Evolutionary conservation across 2,797 vertebrate species (phyloP), one percentile per base, ranked within the genome.

Genomic region (Trachops cirrhosus): DNA sequence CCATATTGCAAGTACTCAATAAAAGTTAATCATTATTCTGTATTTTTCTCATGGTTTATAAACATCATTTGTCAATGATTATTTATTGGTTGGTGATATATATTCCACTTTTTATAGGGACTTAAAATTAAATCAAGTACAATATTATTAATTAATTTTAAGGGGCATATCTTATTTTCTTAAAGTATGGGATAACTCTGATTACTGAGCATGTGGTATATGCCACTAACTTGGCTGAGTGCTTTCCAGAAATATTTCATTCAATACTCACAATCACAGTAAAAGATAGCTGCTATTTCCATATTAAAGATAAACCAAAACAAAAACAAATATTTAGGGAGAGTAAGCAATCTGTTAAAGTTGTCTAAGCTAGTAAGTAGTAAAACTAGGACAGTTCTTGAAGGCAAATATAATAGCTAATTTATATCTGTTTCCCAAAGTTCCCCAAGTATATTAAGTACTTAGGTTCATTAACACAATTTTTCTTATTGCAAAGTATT

Each of bases 231-330:
- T n/a, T 91, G 39, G 87, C 85, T 96, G 91, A 96, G 78, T 96
- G 78, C 64, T 90, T 87, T 88, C 83, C 86, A 92, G 96, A 96
- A 96, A 80, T 95, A 95, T 83, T 96, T 96, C 64, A 96, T 93
- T 87, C 48, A 89, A 70, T 93, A n/a, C 46, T 94, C 84, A 90
- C 32, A 92, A 37, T 62, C 90, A 96, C 54, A 90, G 68, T 75
- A 78, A 78, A 70, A 91, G 50, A 37, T 85, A 19, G 75, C 4
- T 46, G 67, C 74, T 86, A 93, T 87, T 95, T 73, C n/a, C 62
- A 75, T 32, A 44, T 78, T 87, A 95, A 19, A 90, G 59, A 90
- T 73, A 68, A 93, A 80, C n/a, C 26, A 70, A 62, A 88, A 96
- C 68, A 93, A 93, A 86, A 86, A 39, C 21, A n/a, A 87, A 88